Conservation (phyloP, 2,888 invertebrate species). For the Patella pellucida region DNA sequence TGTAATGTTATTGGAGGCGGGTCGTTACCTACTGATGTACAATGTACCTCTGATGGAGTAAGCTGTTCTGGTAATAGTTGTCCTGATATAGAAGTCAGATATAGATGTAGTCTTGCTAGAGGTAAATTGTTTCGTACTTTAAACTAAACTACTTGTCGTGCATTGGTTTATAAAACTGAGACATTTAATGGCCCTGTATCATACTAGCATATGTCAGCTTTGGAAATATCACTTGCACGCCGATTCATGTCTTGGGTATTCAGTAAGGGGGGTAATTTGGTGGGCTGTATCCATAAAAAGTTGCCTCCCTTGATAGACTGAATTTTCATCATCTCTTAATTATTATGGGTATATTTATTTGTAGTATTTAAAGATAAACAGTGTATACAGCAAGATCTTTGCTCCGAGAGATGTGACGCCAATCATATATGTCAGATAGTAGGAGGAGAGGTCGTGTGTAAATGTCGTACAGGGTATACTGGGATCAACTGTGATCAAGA, state of each 20-base stretch:
- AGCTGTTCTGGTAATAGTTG: constrained; percentile 21
- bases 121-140: constrained; percentile 16
- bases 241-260: too few relatives aligned
- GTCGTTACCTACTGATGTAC: not conserved
- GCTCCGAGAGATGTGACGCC: constrained; percentile 30
- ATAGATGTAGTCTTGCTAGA: constrained; percentile 28
- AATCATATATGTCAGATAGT: constrained; percentile 24
- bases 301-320: too few relatives aligned
- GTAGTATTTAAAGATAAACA: constrained; percentile 22
- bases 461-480: constrained; percentile 28
- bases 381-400: constrained; percentile 31
- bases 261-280: too few relatives aligned
- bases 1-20: constrained; percentile 18
- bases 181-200: too few relatives aligned
- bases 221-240: too few relatives aligned
- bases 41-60: constrained; percentile 15
- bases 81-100: constrained; percentile 29
- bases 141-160: not conserved
- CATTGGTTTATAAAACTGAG: not conserved
- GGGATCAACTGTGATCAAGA: constrained; percentile 35
- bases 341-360: not conserved
- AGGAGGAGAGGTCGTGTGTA: constrained; percentile 22
- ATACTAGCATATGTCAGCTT: too few relatives aligned
- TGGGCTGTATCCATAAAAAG: too few relatives aligned
- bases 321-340: too few relatives aligned